These are phyloP conservation scores for Lithophane semibrunnea DNA, from an alignment of 2,888 invertebrate species.

Conservation along the genomic window DNA sequence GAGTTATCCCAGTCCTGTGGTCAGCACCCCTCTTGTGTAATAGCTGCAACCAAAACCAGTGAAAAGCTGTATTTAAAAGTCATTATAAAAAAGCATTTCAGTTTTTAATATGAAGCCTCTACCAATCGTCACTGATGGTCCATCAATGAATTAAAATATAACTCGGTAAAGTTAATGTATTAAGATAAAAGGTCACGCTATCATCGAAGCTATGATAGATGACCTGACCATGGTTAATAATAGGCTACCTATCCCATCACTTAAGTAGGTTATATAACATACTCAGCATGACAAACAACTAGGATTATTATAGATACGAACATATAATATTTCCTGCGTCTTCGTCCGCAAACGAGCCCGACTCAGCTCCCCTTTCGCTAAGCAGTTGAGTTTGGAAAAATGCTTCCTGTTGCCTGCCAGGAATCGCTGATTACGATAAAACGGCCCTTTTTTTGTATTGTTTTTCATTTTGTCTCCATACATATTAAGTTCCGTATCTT, in stretches of 20 bases:
- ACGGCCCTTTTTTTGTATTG: background rate
- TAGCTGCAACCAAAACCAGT: background rate
- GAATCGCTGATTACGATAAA: background rate
- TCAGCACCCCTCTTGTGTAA: too few species aligned
- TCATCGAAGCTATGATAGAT: constrained; percentile 45
- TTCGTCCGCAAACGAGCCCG: background rate
- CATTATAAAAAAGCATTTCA: background rate
- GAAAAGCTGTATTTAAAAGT: background rate
- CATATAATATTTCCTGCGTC: background rate
- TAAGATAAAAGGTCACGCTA: constrained; percentile 33
- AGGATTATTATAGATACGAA: background rate
- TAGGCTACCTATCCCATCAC: constrained; percentile 3
- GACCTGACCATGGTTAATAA: constrained; percentile 13
- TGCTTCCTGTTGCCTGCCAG: background rate
- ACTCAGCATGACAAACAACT: constrained; percentile 20
- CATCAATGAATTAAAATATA: background rate
- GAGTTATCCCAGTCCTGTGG: background rate
- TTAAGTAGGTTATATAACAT: constrained; percentile 8
- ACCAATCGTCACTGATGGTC: background rate
- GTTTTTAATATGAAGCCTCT: background rate
- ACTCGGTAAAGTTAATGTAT: constrained; percentile 43
- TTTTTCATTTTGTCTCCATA: background rate
- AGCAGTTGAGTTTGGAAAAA: background rate
- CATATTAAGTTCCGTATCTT: background rate
- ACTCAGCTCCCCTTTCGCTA: background rate